Base-by-base conservation (phyloP, 2,888 invertebrate species). In the Sinopyrophorus schimmeli region DNA sequence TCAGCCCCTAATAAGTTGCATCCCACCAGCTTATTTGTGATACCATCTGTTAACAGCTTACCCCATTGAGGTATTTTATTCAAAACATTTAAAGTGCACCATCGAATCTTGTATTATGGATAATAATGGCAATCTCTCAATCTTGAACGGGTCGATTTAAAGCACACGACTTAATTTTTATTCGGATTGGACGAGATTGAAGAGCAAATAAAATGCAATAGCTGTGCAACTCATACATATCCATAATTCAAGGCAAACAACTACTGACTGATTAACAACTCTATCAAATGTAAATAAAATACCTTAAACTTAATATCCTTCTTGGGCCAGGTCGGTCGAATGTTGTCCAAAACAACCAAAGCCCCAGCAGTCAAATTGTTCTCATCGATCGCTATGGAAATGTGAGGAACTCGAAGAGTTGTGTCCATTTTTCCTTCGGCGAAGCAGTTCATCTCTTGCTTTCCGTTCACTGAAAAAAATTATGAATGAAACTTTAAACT, bases 31-130 rank as follows among this genome's bases (percentile, higher is more conserved):
- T 90, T 92, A 76, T 96, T 96, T 32, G 95, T 93, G 54, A 93
- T 90, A 28, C 96, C 96, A 79, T 94, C 91, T 54, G 92, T 94
- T 73, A 96, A 93, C 67, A 86, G 75, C 94, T 96, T 75, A 41
- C 26, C 38, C 32, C 30, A 49, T 49, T 26, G 31, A 47, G 47
- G 26, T 9, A 40, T 40, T 39, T 47, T 47, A 47, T 40, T 35
- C 21, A 21, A 20, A 10, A 11, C 11, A 9, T 20, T 32, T 10
- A n/a, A n/a, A 31, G 3, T 7, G 4, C 2, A 16, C 28, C 28
- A 14, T 2, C n/a, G 10, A 26, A 7, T 26, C n/a, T n/a, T n/a
- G n/a, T n/a, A n/a, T n/a, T n/a, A n/a, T n/a, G n/a, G n/a, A n/a
- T n/a, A n/a, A n/a, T n/a, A n/a, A n/a, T n/a, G n/a, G n/a, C n/a